Percentiles rank a stretch among this genome's conserved stretches.
These are phyloP conservation scores for Eospalax fontanierii DNA, from an alignment of 2,797 vertebrate genomes.

Conservation along the genomic window DNA sequence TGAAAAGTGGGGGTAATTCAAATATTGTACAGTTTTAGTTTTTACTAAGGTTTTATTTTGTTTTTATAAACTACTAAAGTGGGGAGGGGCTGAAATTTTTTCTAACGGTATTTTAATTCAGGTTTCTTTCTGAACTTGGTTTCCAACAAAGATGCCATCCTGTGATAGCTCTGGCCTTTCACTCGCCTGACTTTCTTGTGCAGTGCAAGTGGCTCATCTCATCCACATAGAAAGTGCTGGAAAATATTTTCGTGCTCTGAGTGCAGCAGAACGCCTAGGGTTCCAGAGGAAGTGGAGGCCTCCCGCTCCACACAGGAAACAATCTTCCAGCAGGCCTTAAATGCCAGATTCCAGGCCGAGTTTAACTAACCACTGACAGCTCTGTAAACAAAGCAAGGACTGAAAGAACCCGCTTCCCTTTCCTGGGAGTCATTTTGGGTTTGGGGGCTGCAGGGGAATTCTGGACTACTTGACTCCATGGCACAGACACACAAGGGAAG, in stretches of 20 bases:
- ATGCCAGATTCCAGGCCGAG: slow-evolving; percentile 91
- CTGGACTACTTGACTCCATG: slow-evolving; percentile 90
- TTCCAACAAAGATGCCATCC: not conserved
- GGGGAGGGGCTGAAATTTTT: not conserved
- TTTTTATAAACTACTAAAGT: slow-evolving; percentile 40
- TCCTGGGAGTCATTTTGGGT: slow-evolving; percentile 94
- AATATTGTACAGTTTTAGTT: slow-evolving; percentile 65
- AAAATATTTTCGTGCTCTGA: slow-evolving; percentile 83
- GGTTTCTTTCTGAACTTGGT: slow-evolving; percentile 42
- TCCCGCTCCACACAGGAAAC: slow-evolving; percentile 91
- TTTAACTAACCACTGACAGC: slow-evolving; percentile 95
- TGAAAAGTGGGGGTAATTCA: not conserved
- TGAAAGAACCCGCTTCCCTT: slow-evolving; percentile 93
- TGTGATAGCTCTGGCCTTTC: not conserved
- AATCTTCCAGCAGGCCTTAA: slow-evolving; percentile 91
- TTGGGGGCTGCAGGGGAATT: slow-evolving; percentile 92
- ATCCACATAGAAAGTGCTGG: slow-evolving; percentile 75
- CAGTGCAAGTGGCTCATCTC: slow-evolving; percentile 37
- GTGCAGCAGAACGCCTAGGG: slow-evolving; percentile 85
- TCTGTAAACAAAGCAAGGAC: slow-evolving; percentile 94
- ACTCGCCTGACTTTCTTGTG: not conserved
- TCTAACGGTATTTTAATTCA: not conserved
- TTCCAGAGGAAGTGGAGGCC: slow-evolving; percentile 92
- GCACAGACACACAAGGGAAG: slow-evolving; percentile 89
- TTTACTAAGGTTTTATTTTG: slow-evolving; percentile 66